These are phyloP conservation scores for Sebastes jordani DNA, from an alignment of 2,797 vertebrate genomes.

Conservation along the genomic window DNA sequence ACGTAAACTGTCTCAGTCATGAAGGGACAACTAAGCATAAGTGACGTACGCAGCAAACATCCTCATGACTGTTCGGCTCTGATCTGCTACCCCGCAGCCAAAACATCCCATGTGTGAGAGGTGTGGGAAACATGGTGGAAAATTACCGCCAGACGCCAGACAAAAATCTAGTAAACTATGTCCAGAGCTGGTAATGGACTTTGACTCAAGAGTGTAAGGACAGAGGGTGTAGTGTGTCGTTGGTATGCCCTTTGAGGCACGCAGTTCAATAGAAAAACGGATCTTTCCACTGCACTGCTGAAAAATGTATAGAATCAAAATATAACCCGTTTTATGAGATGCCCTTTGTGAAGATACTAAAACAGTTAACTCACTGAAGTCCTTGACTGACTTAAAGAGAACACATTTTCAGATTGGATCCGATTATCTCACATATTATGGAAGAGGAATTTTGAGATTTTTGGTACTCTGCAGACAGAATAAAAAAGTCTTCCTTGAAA, in stretches of 20 bases:
- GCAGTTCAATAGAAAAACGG: not conserved
- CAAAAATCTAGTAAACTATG: not conserved
- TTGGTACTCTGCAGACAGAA: not conserved
- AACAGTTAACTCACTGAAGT: not conserved
- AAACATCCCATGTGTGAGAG: conserved; percentile 45
- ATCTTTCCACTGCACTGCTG: not conserved
- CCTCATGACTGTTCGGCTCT: conserved; percentile 12
- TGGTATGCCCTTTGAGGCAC: not conserved
- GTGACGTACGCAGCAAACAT: conserved; percentile 40
- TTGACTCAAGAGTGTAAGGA: not conserved
- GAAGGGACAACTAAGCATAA: conserved; percentile 23
- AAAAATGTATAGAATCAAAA: not conserved
- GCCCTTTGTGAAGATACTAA: not conserved
- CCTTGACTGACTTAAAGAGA: not conserved
- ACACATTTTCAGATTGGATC: not conserved
- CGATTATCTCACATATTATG: not conserved
- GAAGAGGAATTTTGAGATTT: not conserved
- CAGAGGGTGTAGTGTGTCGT: not conserved
- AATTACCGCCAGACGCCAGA: conserved; percentile 47
- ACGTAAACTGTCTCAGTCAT: conserved; percentile 33
- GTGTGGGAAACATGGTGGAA: conserved; percentile 40
- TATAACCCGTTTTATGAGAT: not conserved
- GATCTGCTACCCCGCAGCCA: conserved; percentile 12
- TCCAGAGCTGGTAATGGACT: not conserved
- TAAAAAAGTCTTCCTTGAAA: not conserved